Conservation (phyloP, 1,140 invertebrate genomes). For the Calliphora vicina region DNA sequence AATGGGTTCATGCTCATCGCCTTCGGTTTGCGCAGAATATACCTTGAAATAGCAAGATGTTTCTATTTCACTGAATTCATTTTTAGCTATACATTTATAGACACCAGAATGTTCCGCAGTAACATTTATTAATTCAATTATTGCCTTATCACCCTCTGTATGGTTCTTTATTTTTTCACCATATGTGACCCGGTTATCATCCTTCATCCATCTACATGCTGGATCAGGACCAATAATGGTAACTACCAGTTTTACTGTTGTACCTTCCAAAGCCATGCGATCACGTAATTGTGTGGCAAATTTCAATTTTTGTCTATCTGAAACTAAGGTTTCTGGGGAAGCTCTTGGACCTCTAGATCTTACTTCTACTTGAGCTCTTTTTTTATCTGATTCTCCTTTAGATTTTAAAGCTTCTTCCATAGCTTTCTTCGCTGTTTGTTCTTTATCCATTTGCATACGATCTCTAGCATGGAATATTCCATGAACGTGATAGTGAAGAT, state of each 20-base stretch:
- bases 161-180: slow-evolving; percentile 54
- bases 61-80: slow-evolving; percentile 59
- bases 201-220: slow-evolving; percentile 83
- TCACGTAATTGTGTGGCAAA: slow-evolving; percentile 85
- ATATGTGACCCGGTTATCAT: slow-evolving; percentile 67
- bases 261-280: slow-evolving; percentile 76
- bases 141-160: slow-evolving; percentile 58
- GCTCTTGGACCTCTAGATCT: slow-evolving; percentile 45
- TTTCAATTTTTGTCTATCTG: slow-evolving; percentile 57
- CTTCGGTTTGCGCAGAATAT: slow-evolving; percentile 57
- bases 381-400: slow-evolving; percentile 56
- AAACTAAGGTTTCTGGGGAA: slow-evolving; percentile 53
- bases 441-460: slow-evolving; percentile 53
- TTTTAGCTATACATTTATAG: slow-evolving; percentile 60
- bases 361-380: slow-evolving; percentile 53
- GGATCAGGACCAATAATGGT: slow-evolving; percentile 84
- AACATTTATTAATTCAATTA: slow-evolving; percentile 52
- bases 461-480: slow-evolving; percentile 59
- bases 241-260: slow-evolving; percentile 83
- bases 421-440: slow-evolving; percentile 49
- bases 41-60: slow-evolving; percentile 63
- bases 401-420: slow-evolving; percentile 57
- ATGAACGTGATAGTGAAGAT: slow-evolving; percentile 56
- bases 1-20: slow-evolving; percentile 61
- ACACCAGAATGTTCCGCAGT: slow-evolving; percentile 54